Evolutionary conservation across 2,797 vertebrate species (phyloP), one percentile per base, ranked within the genome.

Genomic region (Notoglanidium macrostoma): DNA sequence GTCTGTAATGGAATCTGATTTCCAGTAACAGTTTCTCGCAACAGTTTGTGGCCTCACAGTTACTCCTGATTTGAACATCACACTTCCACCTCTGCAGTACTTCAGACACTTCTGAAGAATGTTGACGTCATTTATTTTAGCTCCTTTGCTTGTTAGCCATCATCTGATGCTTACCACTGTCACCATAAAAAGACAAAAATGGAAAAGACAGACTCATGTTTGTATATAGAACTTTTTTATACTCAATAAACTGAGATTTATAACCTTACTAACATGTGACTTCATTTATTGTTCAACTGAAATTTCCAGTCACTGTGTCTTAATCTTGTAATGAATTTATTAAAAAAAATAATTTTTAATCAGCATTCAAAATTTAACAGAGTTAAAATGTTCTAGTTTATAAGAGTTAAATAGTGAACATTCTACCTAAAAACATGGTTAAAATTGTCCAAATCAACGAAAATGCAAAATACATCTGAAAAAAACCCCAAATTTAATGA

Each of bases 21-120:
- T 85, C 84, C 84, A 85, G 84, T 85, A 77, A 84, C 6, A 32
- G 14, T 55, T 2, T n/a, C 6, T 46, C 57, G 46, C 57, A 63
- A 32, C 23, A 46, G 44, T 8, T 40, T 79, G 77, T 59, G 77
- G 77, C 32, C 63, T 82, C 57, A 79, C 55, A 46, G 59, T 65
- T 49, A 46, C 21, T 26, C 23, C 51, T 32, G 29, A 61, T 61
- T 44, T 78, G 15, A 55, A 44, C 9, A 5, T 35, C 21, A 9
- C 32, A 5, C 79, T n/a, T 23, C 40, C 59, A 81, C 35, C 17
- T 81, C 14, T 59, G n/a, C 51, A 54, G 73, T 2, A 23, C 4
- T 44, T 46, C 14, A 19, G 5, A 29, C 9, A 8, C 46, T 54
- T 76, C n/a, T 23, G 4, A 59, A 79, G 32, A 59, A 23, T 12